Evolutionary conservation across 2,797 vertebrate species (phyloP).

Genomic region (Thunnus albacares): DNA sequence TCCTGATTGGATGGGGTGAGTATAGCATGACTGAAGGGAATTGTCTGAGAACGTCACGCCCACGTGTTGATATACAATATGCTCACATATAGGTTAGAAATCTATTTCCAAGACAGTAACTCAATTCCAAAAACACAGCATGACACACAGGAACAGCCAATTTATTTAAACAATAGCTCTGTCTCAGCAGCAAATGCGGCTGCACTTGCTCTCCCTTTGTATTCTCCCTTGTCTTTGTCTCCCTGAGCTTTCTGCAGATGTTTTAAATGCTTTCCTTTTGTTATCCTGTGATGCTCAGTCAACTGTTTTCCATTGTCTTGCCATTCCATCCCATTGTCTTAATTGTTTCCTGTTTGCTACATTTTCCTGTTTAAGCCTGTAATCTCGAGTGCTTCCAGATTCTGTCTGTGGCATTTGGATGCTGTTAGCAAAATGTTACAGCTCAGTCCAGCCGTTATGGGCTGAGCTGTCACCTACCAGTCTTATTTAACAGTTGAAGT

Average conservation of each 20-base stretch:
- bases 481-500: constrained; percentile 13
- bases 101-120: constrained; percentile 11
- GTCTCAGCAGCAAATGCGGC: neutral
- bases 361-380: constrained; percentile 9
- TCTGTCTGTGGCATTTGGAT: constrained; percentile 12
- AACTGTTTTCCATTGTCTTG: constrained; percentile 16
- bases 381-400: neutral
- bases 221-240: constrained; percentile 10
- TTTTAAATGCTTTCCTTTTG: constrained; percentile 22
- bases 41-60: neutral
- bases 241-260: constrained; percentile 18
- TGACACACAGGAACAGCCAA: neutral
- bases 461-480: neutral
- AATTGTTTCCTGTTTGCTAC: neutral
- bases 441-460: neutral
- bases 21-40: constrained; percentile 27
- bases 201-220: neutral
- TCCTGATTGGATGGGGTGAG: constrained; percentile 92
- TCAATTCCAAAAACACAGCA: constrained; percentile 6
- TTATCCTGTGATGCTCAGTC: constrained; percentile 3
- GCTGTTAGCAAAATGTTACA: neutral
- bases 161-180: constrained; percentile 24
- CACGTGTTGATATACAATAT: neutral
- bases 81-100: constrained; percentile 2
- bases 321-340: constrained; percentile 6